Evolutionary conservation across 2,797 vertebrate genomes (phyloP).

Genomic region (Chlorospingus flavigularis): DNA sequence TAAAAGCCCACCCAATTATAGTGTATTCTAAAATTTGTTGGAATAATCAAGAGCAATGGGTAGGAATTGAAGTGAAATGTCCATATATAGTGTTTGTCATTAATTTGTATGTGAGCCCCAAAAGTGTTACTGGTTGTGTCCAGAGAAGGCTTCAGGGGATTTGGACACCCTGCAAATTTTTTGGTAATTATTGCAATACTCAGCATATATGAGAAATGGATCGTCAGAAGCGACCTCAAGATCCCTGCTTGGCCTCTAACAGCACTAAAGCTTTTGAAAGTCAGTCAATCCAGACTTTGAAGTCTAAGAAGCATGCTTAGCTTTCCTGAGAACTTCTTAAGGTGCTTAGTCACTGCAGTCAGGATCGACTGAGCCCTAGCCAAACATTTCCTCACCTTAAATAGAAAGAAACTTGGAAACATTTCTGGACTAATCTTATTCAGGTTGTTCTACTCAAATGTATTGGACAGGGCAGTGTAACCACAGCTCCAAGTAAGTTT

Average conservation of each 20-base stretch:
- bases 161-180: neutral
- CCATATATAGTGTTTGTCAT: neutral
- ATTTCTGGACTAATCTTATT: constrained; percentile 17
- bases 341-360: constrained; percentile 58
- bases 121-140: neutral
- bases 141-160: neutral
- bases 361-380: neutral
- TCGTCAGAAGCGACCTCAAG: neutral
- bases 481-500: neutral
- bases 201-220: neutral
- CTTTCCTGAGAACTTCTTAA: constrained; percentile 20
- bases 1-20: neutral
- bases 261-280: neutral
- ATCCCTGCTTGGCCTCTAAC: neutral
- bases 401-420: constrained; percentile 28
- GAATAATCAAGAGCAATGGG: neutral
- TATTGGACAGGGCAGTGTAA: neutral
- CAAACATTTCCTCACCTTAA: constrained; percentile 27
- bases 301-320: neutral
- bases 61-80: neutral
- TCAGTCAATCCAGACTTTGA: constrained; percentile 21
- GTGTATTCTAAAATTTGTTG: neutral
- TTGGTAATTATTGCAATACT: neutral
- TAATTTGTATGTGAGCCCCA: neutral
- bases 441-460: constrained; percentile 12